These are phyloP conservation scores for Tiaroga cobitis DNA, from an alignment of 2,797 vertebrate genomes.

Conservation along the genomic window DNA sequence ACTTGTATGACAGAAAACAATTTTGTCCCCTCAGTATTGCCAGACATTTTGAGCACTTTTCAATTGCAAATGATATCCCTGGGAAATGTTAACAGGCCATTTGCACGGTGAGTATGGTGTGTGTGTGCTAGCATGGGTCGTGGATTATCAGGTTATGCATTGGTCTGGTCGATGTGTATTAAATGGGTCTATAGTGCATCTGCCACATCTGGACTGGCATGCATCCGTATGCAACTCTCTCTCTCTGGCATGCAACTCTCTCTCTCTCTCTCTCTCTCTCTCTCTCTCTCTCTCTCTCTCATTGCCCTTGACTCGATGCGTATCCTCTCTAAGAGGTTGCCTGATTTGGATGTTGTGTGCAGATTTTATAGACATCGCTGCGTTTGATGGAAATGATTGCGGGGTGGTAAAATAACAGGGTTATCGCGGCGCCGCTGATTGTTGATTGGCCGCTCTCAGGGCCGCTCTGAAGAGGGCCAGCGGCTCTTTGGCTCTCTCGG, in stretches of 20 bases:
- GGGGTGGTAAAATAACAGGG: constrained; percentile 81
- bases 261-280: constrained; percentile 6
- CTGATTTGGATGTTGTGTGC: constrained; percentile 35
- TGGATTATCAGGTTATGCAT: not conserved
- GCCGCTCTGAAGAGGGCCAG: constrained; percentile 69
- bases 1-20: constrained; percentile 4
- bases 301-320: not conserved
- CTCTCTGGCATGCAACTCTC: no score
- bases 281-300: constrained; percentile 6
- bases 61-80: constrained; percentile 28
- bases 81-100: constrained; percentile 15
- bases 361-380: constrained; percentile 73
- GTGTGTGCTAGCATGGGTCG: not conserved
- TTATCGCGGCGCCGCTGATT: constrained; percentile 75
- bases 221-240: no score
- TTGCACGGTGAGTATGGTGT: not conserved
- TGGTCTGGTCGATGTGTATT: not conserved
- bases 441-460: constrained; percentile 79
- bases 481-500: constrained; percentile 64
- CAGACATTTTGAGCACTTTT: constrained; percentile 12
- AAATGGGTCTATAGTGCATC: not conserved
- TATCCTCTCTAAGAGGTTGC: constrained; percentile 28
- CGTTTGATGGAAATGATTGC: constrained; percentile 81
- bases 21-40: not conserved
- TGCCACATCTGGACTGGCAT: not conserved